Percentiles rank a stretch among this genome's conserved stretches.
phyloP scores from a whole-genome alignment of 2,888 invertebrate genomes.

The Tolmerus cingulatus region DNA sequence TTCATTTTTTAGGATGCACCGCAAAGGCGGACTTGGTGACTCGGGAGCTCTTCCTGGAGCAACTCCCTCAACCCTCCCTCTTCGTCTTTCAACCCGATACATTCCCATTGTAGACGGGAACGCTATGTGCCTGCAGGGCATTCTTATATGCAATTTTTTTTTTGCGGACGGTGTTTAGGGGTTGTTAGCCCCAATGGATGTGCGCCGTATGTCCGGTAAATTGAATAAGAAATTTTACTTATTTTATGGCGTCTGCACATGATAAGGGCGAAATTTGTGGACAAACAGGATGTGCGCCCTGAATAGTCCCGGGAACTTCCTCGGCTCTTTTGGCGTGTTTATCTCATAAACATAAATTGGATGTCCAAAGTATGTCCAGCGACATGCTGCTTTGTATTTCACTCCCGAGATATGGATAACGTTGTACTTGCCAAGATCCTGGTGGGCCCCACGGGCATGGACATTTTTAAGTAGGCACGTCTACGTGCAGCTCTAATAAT shows the following conservation, averaged over 20 bases:
- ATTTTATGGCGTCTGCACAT: constrained; percentile 18
- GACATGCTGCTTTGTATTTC: not conserved
- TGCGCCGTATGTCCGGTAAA: constrained; percentile 6
- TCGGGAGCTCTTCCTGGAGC: not conserved
- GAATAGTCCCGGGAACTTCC: not conserved
- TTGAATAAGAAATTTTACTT: constrained; percentile 17
- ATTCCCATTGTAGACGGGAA: not conserved
- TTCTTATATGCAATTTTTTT: not conserved
- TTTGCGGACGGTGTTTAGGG: not conserved
- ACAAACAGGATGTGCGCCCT: not conserved
- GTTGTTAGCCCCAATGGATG: not conserved
- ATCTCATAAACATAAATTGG: not conserved
- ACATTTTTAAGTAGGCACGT: not conserved
- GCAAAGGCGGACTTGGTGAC: not conserved
- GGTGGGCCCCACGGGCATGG: not conserved
- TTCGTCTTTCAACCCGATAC: not conserved
- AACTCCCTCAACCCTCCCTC: not conserved
- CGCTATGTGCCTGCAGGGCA: not conserved
- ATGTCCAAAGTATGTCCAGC: not conserved
- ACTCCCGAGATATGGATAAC: not conserved
- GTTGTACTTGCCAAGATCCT: not conserved
- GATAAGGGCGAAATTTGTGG: not conserved
- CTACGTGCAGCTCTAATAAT: not conserved
- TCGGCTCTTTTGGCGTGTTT: not conserved
- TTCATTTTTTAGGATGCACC: constrained; percentile 7